Evolutionary conservation across 2,888 invertebrate genomes (phyloP).

Genomic region (Coremacera marginata): DNA sequence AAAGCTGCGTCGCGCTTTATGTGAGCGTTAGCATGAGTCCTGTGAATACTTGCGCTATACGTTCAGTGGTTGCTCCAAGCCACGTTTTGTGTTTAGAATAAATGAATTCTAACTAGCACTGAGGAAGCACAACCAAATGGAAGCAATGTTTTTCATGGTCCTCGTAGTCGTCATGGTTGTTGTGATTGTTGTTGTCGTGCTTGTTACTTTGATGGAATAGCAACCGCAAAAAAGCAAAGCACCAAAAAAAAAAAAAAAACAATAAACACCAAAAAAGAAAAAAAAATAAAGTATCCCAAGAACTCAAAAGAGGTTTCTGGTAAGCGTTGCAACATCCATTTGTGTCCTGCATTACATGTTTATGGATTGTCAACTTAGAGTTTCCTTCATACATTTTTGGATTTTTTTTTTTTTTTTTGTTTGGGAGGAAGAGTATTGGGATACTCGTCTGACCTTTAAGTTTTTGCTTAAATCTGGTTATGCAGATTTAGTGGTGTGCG

Average conservation of each 20-base stretch:
- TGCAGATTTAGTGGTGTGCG: neutral
- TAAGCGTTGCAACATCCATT: slow-evolving; percentile 2
- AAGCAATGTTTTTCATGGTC: neutral
- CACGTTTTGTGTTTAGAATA: slow-evolving; percentile 28
- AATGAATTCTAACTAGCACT: slow-evolving; percentile 16
- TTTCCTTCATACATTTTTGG: neutral
- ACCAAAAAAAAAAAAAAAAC: neutral
- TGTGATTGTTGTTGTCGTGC: neutral
- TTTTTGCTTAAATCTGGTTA: slow-evolving; percentile 5
- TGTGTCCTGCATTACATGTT: slow-evolving; percentile 8
- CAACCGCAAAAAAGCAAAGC: neutral
- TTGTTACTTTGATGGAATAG: slow-evolving; percentile 20
- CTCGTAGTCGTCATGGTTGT: no score
- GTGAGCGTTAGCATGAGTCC: neutral
- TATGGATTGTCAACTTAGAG: neutral
- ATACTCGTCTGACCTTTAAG: neutral
- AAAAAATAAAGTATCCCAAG: neutral
- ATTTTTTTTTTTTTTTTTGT: neutral
- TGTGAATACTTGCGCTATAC: slow-evolving; percentile 6
- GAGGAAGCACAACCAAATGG: slow-evolving; percentile 14
- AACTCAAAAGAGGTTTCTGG: neutral
- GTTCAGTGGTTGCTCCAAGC: neutral
- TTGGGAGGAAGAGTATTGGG: no score
- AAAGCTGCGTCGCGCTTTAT: slow-evolving; percentile 18
- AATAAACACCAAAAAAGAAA: neutral